A percentile compares a stretch with the other conserved stretches of the same genome.
Conservation (phyloP, 2,797 vertebrate species). For the Prunella strophiata region DNA sequence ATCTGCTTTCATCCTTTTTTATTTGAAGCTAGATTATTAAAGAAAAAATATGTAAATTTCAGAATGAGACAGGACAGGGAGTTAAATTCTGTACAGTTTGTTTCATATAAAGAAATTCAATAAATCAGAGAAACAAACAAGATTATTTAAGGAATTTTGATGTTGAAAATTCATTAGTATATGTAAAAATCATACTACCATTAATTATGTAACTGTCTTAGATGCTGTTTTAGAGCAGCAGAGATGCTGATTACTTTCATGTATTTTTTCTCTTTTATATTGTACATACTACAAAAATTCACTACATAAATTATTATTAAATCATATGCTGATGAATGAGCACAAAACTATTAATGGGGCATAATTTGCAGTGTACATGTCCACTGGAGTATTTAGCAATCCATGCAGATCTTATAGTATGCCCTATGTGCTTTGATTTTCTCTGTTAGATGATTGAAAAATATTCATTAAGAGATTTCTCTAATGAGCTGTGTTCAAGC, state of each 20-base stretch:
- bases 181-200: background rate
- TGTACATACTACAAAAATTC: background rate
- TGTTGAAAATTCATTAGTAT: background rate
- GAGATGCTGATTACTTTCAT: background rate
- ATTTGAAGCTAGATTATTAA: background rate
- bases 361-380: constrained; percentile 3
- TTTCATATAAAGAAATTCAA: background rate
- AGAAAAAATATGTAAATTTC: background rate
- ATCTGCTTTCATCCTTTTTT: background rate
- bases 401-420: background rate
- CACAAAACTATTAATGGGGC: constrained; percentile 40
- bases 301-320: constrained; percentile 21
- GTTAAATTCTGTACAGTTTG: background rate
- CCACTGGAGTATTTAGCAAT: constrained; percentile 16
- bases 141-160: background rate
- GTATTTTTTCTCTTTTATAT: background rate
- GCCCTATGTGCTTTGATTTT: constrained; percentile 42
- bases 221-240: background rate
- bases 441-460: constrained; percentile 54
- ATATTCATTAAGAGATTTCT: constrained; percentile 63
- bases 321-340: constrained; percentile 51
- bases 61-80: background rate
- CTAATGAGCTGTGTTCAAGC: constrained; percentile 52
- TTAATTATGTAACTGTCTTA: constrained; percentile 1
- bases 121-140: background rate